Evolutionary conservation across 2,113 vertebrate species (phyloP), one percentile per base, ranked within the genome.

Genomic region (Micronisus gabar): DNA sequence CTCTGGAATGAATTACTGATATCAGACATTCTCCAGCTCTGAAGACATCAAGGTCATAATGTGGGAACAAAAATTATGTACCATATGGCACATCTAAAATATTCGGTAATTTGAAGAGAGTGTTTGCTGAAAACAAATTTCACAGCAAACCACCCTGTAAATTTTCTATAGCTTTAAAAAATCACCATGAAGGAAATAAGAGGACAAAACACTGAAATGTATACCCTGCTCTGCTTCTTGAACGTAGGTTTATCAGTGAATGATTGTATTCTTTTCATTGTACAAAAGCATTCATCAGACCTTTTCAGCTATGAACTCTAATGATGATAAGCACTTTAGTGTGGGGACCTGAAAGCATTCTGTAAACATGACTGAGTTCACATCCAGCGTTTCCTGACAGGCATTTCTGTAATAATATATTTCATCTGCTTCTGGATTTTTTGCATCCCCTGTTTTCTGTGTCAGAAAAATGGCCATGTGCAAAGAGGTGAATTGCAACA

Each of bases 41-140:
- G 48, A 63, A 93, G 59, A 92, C n/a, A 73, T 85, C 30, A 86
- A 62, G 65, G 65, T 84, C 41, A 40, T 88, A 80, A 53, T 38
- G 59, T 56, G 48, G 36, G 43, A 94, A 75, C n/a, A 95, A 91
- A 92, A 94, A 82, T 93, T 85, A 68, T 41, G 36, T 50, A 86
- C 74, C 93, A 88, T 92, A 94, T 95, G 95, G 75, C 43, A 90
- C 6, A 5, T 85, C 36, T 95, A 26, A 97, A 95, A 93, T 62
- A 93, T 40, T 78, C 56, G 68, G 43, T 82, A 68, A 82, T 94
- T 97, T 71, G 73, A 68, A 82, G 52, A 86, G 90, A 45, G 11
- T 43, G 66, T 91, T 96, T 93, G 81, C 41, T 91, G 52, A 93
- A 96, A 97, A 92, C 43, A 85, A 81, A 95, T 79, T 81, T 90